phyloP scores from a whole-genome alignment of 2,888 invertebrate genomes.

The Pseudanteris insignis region DNA sequence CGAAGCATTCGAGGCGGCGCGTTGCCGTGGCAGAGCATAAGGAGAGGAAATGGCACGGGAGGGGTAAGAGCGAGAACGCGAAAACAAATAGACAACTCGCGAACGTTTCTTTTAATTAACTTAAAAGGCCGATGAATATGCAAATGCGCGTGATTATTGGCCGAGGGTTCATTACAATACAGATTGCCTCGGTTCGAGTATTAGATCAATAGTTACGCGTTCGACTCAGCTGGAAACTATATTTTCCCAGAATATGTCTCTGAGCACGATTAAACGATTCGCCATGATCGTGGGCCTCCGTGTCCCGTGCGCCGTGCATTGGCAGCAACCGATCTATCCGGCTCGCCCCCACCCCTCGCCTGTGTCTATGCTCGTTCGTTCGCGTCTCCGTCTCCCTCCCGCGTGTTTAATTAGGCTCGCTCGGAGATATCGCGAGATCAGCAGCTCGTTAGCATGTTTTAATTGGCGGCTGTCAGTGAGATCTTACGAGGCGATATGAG shows the following conservation, averaged over 20 bases:
- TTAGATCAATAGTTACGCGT: conserved; percentile 44
- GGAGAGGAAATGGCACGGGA: no score
- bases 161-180: conserved; percentile 40
- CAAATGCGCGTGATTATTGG: conserved; percentile 39
- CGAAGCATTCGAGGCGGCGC: no score
- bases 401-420: conserved; percentile 63
- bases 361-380: conserved; percentile 35
- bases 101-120: conserved; percentile 43
- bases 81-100: conserved; percentile 12
- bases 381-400: conserved; percentile 45
- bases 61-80: conserved; percentile 11
- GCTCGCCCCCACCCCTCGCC: conserved; percentile 15
- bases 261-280: conserved; percentile 41
- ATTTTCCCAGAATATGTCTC: conserved; percentile 46
- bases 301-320: no score
- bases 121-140: conserved; percentile 43
- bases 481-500: conserved; percentile 59
- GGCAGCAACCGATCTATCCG: no score
- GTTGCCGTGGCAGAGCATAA: no score
- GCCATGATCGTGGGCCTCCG: no score
- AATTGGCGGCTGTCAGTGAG: conserved; percentile 65
- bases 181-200: conserved; percentile 38
- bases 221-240: conserved; percentile 34
- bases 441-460: conserved; percentile 67
- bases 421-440: conserved; percentile 63